Evolutionary conservation across 2,888 invertebrate genomes (phyloP).

Genomic region (Nemoura dubitans): DNA sequence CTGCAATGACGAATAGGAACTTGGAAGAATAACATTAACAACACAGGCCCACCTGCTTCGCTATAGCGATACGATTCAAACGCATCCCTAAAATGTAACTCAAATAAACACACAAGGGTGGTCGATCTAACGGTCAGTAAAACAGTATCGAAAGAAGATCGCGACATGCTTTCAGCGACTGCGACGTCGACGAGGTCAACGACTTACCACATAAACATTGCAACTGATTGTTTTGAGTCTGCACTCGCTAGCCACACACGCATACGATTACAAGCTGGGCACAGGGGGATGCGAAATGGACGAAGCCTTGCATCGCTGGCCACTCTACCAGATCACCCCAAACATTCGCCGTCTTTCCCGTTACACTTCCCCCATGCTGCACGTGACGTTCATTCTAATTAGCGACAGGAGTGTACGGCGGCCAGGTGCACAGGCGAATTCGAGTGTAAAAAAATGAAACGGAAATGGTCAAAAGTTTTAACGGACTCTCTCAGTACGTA

Average conservation of each 20-base stretch:
- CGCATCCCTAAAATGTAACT: too few species aligned
- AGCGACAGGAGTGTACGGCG: background rate
- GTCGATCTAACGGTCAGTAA: too few species aligned
- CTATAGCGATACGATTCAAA: too few species aligned
- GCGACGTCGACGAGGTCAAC: slow-evolving; percentile 1
- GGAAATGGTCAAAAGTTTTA: background rate
- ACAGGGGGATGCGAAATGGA: too few species aligned
- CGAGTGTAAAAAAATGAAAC: background rate
- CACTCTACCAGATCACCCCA: background rate
- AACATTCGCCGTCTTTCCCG: background rate
- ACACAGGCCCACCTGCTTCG: too few species aligned
- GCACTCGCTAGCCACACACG: background rate
- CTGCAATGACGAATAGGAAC: too few species aligned
- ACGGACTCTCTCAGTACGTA: background rate
- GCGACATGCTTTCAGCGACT: too few species aligned
- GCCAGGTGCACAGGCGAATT: background rate
- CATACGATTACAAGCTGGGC: too few species aligned
- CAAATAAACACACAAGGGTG: too few species aligned
- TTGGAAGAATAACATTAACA: too few species aligned
- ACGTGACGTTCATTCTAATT: background rate
- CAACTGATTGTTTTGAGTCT: background rate
- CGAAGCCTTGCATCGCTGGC: background rate
- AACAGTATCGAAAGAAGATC: too few species aligned
- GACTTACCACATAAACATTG: background rate
- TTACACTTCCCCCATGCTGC: background rate